Evolutionary conservation across 2,113 vertebrate genomes (phyloP), one percentile per base, ranked within the genome.

Genomic region (Oreotrochilus melanogaster): DNA sequence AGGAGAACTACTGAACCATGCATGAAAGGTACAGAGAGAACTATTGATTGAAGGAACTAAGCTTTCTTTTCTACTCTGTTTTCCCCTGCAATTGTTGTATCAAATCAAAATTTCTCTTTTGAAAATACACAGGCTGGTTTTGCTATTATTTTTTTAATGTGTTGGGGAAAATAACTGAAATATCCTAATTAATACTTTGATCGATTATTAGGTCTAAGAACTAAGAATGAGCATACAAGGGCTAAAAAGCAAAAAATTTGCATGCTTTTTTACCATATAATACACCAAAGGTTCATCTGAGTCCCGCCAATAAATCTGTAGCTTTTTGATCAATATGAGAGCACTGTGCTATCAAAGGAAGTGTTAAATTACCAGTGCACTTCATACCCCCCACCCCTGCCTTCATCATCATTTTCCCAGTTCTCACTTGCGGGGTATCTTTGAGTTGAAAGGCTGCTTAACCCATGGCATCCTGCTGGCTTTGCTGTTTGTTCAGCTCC

Each of bases 1-100:
- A 88, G 47, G 70, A 82, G 78, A 96, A 85, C 65, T 56, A 94
- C 74, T 86, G 92, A 94, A 97, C 93, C 96, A 89, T 97, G 83
- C 61, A 93, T 76, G 57, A 78, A 96, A 93, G 60, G 74, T 91
- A 95, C 94, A 96, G 91, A 92, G 85, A 93, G 67, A 50, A 87
- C 94, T 97, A 97, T 97, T 92, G 96, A 97, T 94, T 95, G 95
- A 93, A 75, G 60, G 73, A 86, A 62, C 50, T 83, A 95, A 90
- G 88, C 73, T 94, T 92, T 31, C 65, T 87, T 97, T 97, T 96
- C 88, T 92, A 93, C 87, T 74, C 78, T 73, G 87, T 92, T 96
- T 96, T 71, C 69, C 84, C 69, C 37, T 95, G 51, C 60, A 80
- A 31, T 82, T 88, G 61, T 61, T 89, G 23, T 67, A 61, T 70